These are phyloP conservation scores for Turnix velox DNA, from an alignment of 2,113 vertebrate genomes.

Conservation along the genomic window DNA sequence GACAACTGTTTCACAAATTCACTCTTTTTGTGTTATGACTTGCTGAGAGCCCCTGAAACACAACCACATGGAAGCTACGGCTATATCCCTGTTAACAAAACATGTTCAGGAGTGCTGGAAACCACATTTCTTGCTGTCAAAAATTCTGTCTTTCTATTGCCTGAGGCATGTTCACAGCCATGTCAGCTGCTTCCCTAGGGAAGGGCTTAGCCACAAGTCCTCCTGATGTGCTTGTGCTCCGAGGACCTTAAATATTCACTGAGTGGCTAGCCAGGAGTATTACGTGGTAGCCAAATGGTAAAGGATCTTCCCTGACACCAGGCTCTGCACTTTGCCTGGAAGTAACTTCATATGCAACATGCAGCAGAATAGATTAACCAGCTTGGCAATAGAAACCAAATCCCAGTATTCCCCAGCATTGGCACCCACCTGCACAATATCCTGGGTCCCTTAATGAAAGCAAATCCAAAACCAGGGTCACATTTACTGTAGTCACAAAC, in stretches of 20 bases:
- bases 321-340: not conserved
- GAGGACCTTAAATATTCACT: not conserved
- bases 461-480: not conserved
- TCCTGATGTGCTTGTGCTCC: not conserved
- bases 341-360: not conserved
- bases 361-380: not conserved
- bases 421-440: not conserved
- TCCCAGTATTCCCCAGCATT: not conserved
- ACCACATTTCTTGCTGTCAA: not conserved
- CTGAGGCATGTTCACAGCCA: fast-evolving
- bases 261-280: not conserved
- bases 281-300: not conserved
- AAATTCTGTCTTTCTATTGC: not conserved
- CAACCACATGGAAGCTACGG: not conserved
- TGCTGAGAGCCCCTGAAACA: not conserved
- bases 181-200: not conserved
- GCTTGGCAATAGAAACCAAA: not conserved
- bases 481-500: not conserved
- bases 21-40: not conserved
- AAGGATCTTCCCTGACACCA: not conserved
- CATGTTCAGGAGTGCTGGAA: fast-evolving
- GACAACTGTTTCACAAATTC: not conserved
- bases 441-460: not conserved
- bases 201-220: not conserved
- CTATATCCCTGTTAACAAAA: not conserved